Evolutionary conservation across 2,113 vertebrate species (phyloP).

Genomic region (Nycticryphes semicollaris): DNA sequence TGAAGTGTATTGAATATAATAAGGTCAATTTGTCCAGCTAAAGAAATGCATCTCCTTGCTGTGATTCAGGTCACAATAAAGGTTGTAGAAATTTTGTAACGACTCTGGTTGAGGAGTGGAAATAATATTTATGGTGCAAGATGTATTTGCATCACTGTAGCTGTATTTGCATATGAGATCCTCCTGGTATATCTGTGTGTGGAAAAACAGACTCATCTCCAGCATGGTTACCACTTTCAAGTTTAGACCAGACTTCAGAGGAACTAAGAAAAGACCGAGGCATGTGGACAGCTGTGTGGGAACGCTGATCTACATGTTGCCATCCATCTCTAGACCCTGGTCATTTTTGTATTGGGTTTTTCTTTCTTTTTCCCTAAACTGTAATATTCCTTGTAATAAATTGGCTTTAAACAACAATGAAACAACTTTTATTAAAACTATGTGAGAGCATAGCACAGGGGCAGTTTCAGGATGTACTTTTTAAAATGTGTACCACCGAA

Average conservation of each 20-base stretch:
- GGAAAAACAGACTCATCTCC: neutral
- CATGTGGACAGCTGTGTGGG: neutral
- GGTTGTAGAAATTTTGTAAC: neutral
- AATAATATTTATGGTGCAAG: neutral
- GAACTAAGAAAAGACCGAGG: neutral
- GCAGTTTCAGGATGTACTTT: neutral
- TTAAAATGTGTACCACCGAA: neutral
- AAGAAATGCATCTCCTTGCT: neutral
- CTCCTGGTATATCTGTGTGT: neutral
- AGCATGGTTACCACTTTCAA: neutral
- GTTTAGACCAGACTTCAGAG: neutral
- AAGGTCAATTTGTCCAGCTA: neutral
- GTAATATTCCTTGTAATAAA: neutral
- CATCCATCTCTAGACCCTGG: neutral
- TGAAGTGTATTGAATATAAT: neutral
- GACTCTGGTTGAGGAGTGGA: neutral
- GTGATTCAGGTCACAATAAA: neutral
- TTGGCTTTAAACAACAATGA: neutral
- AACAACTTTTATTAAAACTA: neutral
- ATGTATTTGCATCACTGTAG: neutral
- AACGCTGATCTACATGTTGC: neutral
- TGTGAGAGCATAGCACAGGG: neutral
- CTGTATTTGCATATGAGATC: neutral
- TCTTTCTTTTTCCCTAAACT: neutral
- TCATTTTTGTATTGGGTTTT: neutral